Evolutionary conservation across 2,797 vertebrate species (phyloP), one percentile per base, ranked within the genome.

Genomic region (Vipera latastei): DNA sequence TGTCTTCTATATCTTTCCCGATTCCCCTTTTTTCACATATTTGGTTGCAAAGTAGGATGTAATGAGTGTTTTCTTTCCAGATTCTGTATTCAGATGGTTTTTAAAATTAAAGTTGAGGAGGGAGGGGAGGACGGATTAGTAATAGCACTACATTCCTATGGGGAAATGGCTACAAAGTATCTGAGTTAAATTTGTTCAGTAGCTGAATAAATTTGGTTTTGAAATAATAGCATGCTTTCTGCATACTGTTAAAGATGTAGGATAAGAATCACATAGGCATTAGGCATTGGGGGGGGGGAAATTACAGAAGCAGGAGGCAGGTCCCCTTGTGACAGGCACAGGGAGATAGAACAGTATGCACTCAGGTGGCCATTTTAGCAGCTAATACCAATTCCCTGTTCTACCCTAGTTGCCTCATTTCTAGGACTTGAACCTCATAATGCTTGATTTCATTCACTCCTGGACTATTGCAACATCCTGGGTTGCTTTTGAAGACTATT

Each of bases 61-160:
- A 95, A 95, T 73, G 5, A 0, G 25, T 57, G 44, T 92, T 85
- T 65, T 89, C n/a, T 94, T 95, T 92, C 61, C 38, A 44, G 6
- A 25, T 91, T 56, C 32, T 88, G 65, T 91, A 93, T 94, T 95
- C 28, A 91, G 92, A 86, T 92, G 57, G n/a, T 92, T 90, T 38
- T 94, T 92, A 90, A 95, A 93, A 92, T 95, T 90, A 94, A 96
- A 92, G 7, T 11, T 92, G 20, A 91, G 61, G 95, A 94, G 11
- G 25, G 22, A 0, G 18, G 16, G 7, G 95, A 78, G 90, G 69
- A 48, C 88, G 65, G 59, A 92, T 92, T 90, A 97, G 88, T 91
- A 85, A 94, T 61, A 94, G 87, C 4, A 90, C 20, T 6, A 44
- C 60, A 90, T 94, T 93, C 83, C 91, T 86, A 85, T 90, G 56